Evolutionary conservation across 2,888 invertebrate genomes (phyloP), one percentile per base, ranked within the genome.

Genomic region (Drosophila ezoana): DNA sequence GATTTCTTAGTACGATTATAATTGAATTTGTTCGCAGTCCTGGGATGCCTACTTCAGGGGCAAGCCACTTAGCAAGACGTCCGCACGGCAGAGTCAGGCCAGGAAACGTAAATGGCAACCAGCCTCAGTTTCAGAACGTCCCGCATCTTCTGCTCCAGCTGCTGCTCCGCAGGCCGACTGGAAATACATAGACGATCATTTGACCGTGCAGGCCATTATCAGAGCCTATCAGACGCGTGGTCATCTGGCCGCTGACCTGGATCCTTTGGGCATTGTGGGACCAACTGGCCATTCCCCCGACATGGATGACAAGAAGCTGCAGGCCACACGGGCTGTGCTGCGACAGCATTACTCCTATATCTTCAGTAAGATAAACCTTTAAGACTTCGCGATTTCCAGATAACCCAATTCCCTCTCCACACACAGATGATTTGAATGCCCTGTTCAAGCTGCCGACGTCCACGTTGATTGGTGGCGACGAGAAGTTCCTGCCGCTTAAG

Each of bases 141-240:
- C 10, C 3, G 5, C 11, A 9, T 5, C 33, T 3, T 9, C 23
- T 1, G 0, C 51, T 10, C 1, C 5, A 10, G 2, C n/a, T 8
- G 10, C 16, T 20, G 38, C 48, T 5, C 79, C 89, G 90, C 9
- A 9, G 0, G 94, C 95, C 3, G 96, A 95, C 90, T 97, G 97
- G 90, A 97, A 97, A 92, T 94, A 97, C 78, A 98, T 99, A 83
- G 97, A 98, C 87, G 99, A 99, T 92, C 99, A 99, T 93, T 94
- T 99, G 67, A 97, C 98, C 41, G 98, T 99, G 9, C 98, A 99
- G 92, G 97, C 98, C 62, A 97, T 99, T 92, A 99, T 99, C 91
- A 94, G 99, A 90, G 98, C 98, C 88, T 99, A 98, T 92, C 99
- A 99, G 97, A 43, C 58, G 10, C 88, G 86, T 9, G 97, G 97